Conservation (phyloP, 2,113 vertebrate genomes). For the Cyprinodon tularosa region DNA sequence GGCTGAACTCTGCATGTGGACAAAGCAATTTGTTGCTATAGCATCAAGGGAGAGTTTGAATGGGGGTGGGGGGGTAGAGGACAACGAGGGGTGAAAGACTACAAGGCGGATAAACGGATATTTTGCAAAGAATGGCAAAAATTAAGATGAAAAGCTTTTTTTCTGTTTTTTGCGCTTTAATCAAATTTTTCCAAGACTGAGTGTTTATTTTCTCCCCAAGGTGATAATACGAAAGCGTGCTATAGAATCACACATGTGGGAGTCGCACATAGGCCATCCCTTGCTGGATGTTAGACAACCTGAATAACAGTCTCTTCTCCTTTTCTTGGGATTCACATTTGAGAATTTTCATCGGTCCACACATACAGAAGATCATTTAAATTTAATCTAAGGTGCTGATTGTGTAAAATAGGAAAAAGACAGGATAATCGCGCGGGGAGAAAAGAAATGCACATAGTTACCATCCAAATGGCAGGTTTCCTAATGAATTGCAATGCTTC, state of each 20-base stretch:
- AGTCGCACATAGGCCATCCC: slow-evolving; percentile 28
- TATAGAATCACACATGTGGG: slow-evolving; percentile 13
- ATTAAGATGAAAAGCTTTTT: slow-evolving; percentile 38
- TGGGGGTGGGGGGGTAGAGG: not conserved
- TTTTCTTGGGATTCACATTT: slow-evolving; percentile 42
- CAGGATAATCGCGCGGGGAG: slow-evolving; percentile 58
- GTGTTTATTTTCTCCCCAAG: slow-evolving; percentile 63
- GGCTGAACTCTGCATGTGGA: slow-evolving; percentile 55
- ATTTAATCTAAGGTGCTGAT: slow-evolving; percentile 67
- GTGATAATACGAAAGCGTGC: slow-evolving; percentile 41
- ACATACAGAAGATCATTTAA: slow-evolving; percentile 46
- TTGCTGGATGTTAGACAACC: slow-evolving; percentile 57
- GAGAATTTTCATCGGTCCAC: not conserved
- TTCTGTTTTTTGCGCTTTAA: slow-evolving; percentile 38
- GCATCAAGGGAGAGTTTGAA: slow-evolving; percentile 19
- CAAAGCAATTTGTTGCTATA: slow-evolving; percentile 68
- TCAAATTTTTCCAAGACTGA: slow-evolving; percentile 41
- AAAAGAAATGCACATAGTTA: slow-evolving; percentile 49
- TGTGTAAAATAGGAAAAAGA: slow-evolving; percentile 54
- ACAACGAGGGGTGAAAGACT: slow-evolving; percentile 15
- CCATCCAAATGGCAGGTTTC: slow-evolving; percentile 48
- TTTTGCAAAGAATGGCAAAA: slow-evolving; percentile 26
- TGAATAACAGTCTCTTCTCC: slow-evolving; percentile 28
- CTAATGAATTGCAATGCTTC: slow-evolving; percentile 59
- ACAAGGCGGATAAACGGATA: slow-evolving; percentile 25